Percentiles rank a stretch among this genome's conserved stretches.
Conservation (phyloP, 1,140 invertebrate genomes). For the Adoxophyes honmai region DNA sequence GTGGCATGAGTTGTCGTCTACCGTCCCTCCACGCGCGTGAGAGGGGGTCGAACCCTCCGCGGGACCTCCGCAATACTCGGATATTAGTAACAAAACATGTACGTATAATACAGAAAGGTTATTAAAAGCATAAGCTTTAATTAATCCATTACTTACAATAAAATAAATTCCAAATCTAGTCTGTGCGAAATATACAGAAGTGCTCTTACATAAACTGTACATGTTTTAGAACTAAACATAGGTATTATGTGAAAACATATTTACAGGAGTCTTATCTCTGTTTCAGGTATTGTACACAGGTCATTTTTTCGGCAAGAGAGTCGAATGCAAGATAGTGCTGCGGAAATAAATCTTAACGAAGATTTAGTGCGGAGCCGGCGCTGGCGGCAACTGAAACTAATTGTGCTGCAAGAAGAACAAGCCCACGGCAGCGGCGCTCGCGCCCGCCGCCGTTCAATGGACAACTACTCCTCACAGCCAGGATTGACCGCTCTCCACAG, state of each 20-base stretch:
- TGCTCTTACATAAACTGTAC: constrained; percentile 78
- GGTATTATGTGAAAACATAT: constrained; percentile 75
- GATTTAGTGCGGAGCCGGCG: constrained; percentile 71
- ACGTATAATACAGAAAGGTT: constrained; percentile 74
- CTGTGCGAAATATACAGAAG: constrained; percentile 78
- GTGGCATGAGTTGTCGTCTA: constrained; percentile 73
- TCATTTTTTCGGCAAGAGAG: constrained; percentile 72
- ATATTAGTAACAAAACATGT: constrained; percentile 79
- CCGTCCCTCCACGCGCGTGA: constrained; percentile 30
- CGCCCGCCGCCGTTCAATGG: constrained; percentile 61
- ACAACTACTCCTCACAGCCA: constrained; percentile 76
- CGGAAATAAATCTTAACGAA: constrained; percentile 77
- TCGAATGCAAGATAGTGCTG: constrained; percentile 77
- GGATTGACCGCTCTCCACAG: constrained; percentile 70
- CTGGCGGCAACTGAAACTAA: constrained; percentile 78
- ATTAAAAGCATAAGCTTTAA: constrained; percentile 77
- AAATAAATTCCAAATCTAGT: constrained; percentile 75
- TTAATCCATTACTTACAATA: constrained; percentile 70
- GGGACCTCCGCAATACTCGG: constrained; percentile 55
- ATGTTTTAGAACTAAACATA: constrained; percentile 79
- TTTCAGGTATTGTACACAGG: constrained; percentile 72
- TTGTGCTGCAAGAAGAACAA: constrained; percentile 78
- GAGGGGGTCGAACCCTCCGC: constrained; percentile 46
- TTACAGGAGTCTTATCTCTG: constrained; percentile 75
- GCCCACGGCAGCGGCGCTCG: constrained; percentile 39